phyloP scores from a whole-genome alignment of 2,888 invertebrate species.

The Aricia artaxerxes region DNA sequence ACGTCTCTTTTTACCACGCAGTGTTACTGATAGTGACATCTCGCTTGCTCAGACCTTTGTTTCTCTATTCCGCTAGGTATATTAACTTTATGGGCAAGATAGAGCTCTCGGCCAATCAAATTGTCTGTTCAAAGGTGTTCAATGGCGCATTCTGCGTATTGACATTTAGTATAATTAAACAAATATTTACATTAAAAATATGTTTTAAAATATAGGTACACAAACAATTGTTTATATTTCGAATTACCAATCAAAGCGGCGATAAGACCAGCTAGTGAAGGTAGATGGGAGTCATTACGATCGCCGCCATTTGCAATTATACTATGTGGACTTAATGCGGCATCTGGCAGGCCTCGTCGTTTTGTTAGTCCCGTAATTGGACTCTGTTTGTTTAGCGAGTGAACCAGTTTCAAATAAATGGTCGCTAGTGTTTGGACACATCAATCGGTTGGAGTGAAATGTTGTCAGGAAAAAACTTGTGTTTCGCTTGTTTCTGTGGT shows the following conservation, averaged over 20 bases:
- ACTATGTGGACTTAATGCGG: conserved; percentile 22
- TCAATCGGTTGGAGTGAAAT: neutral
- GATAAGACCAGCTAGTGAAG: neutral
- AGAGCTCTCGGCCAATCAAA: too few species aligned
- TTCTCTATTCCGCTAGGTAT: too few species aligned
- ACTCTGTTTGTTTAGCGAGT: conserved; percentile 16
- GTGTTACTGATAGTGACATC: too few species aligned
- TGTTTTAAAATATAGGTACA: too few species aligned
- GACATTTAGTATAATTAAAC: too few species aligned
- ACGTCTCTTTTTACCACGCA: too few species aligned
- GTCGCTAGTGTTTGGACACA: conserved; percentile 1
- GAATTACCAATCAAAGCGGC: neutral
- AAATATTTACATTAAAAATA: too few species aligned
- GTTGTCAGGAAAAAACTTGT: neutral
- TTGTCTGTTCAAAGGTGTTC: too few species aligned
- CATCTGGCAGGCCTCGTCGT: conserved; percentile 26
- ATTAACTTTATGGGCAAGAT: too few species aligned
- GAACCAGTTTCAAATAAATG: conserved; percentile 19
- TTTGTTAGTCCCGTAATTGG: conserved; percentile 27
- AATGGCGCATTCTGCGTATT: too few species aligned
- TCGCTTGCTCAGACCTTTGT: too few species aligned
- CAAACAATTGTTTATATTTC: too few species aligned
- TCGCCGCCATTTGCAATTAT: conserved; percentile 15
- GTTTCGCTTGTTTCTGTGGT: neutral
- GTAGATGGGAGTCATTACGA: conserved; percentile 12